Percentiles rank a stretch among this genome's conserved stretches.
Evolutionary conservation across 2,888 invertebrate genomes (phyloP).

Genomic region (Cryptosula pallasiana): DNA sequence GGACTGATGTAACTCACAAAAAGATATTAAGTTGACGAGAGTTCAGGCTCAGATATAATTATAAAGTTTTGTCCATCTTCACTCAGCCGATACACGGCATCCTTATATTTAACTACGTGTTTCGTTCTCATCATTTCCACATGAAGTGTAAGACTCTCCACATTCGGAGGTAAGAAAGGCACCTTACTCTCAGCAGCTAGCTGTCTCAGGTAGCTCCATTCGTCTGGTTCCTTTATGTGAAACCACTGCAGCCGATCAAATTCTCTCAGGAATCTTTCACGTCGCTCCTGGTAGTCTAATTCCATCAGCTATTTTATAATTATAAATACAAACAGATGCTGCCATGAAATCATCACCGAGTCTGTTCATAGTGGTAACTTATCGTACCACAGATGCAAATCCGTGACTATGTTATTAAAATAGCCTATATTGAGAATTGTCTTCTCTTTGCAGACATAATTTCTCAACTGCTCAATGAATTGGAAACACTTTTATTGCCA

Average conservation of each 20-base stretch:
- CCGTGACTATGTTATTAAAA: too few relatives aligned
- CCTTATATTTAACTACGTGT: neutral
- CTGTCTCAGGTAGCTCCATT: neutral
- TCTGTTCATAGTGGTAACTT: too few relatives aligned
- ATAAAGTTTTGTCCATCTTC: neutral
- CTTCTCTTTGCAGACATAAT: too few relatives aligned
- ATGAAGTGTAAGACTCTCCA: conserved; percentile 5
- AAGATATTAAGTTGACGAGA: too few relatives aligned
- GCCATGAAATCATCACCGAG: too few relatives aligned
- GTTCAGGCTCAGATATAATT: too few relatives aligned
- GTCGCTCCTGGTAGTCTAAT: neutral
- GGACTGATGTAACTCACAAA: too few relatives aligned
- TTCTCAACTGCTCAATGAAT: too few relatives aligned
- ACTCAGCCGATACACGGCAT: neutral
- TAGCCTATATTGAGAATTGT: too few relatives aligned
- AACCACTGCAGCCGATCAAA: neutral
- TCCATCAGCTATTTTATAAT: neutral
- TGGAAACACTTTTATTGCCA: too few relatives aligned
- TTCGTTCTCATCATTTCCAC: neutral
- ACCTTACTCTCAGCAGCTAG: neutral
- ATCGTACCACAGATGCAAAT: too few relatives aligned
- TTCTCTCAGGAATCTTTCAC: neutral
- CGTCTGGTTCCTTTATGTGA: neutral
- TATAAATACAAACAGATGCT: too few relatives aligned
- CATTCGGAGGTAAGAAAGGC: neutral